Conservation (phyloP, 2,888 invertebrate species). For the Adelognathus sp. region DNA sequence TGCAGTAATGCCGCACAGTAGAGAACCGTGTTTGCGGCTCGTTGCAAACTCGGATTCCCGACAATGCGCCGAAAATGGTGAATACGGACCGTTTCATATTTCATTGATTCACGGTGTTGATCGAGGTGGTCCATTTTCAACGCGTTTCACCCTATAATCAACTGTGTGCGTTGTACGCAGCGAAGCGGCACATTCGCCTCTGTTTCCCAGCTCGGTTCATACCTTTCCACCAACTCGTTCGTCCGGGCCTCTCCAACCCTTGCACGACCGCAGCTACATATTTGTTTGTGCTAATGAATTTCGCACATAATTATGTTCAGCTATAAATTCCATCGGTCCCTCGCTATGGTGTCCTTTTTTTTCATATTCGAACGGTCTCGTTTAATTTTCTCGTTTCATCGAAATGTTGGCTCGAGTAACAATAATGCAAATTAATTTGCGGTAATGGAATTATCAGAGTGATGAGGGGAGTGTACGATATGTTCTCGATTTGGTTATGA, state of each 20-base stretch:
- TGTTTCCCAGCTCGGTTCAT: neutral
- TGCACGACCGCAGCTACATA: constrained; percentile 54
- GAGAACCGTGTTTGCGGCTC: neutral
- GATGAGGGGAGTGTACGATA: neutral
- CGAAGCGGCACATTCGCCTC: neutral
- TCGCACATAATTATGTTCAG: constrained; percentile 70
- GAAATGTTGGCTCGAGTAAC: neutral
- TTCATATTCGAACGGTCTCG: constrained; percentile 1
- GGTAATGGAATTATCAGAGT: neutral
- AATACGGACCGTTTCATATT: too few species aligned
- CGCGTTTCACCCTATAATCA: neutral
- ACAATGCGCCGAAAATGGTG: too few species aligned
- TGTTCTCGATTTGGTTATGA: neutral
- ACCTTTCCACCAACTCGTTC: neutral
- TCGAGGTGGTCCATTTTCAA: too few species aligned
- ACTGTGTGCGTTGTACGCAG: neutral
- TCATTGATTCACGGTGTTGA: too few species aligned
- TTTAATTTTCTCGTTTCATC: constrained; percentile 7
- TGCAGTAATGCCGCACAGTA: neutral
- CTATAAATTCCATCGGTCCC: constrained; percentile 40
- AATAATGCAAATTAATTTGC: neutral
- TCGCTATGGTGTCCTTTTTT: neutral
- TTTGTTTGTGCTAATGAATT: constrained; percentile 76
- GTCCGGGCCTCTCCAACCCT: neutral
- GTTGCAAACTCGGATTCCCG: neutral